Conservation (phyloP, 1,140 invertebrate species). For the Drosophila gunungcola region DNA sequence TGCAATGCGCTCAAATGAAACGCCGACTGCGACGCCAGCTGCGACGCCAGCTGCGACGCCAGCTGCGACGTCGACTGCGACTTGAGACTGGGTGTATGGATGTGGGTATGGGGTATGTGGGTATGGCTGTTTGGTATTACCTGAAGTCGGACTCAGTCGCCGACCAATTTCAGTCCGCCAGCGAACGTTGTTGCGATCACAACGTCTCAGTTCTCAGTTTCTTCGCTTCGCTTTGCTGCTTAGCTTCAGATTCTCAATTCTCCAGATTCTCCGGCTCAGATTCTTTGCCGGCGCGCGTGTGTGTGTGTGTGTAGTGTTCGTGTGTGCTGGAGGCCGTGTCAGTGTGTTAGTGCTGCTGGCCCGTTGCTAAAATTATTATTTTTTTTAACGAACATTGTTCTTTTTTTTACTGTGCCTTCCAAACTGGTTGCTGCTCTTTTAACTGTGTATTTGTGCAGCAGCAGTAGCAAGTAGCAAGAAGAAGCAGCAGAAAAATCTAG, state of each 20-base stretch:
- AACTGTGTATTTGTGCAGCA: constrained; percentile 47
- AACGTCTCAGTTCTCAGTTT: constrained; percentile 40
- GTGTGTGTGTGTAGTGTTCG: constrained; percentile 18
- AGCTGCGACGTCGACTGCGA: constrained; percentile 13
- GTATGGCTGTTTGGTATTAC: constrained; percentile 40
- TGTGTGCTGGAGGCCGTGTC: constrained; percentile 12
- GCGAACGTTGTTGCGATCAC: constrained; percentile 71
- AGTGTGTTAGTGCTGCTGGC: constrained; percentile 54
- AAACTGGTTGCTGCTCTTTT: constrained; percentile 67
- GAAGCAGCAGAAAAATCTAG: constrained; percentile 46
- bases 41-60: constrained; percentile 16
- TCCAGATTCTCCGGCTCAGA: constrained; percentile 23
- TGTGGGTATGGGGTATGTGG: not conserved
- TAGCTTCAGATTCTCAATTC: constrained; percentile 22
- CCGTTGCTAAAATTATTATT: constrained; percentile 69
- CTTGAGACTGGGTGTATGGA: constrained; percentile 1
- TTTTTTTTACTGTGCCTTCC: constrained; percentile 68
- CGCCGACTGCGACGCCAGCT: constrained; percentile 11
- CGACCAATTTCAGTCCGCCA: constrained; percentile 55
- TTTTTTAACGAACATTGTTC: constrained; percentile 72
- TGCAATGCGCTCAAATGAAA: constrained; percentile 27
- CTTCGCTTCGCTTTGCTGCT: constrained; percentile 7
- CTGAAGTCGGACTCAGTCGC: constrained; percentile 38
- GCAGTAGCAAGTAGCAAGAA: constrained; percentile 51
- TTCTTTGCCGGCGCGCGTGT: constrained; percentile 29